A percentile compares a stretch with the other conserved stretches of the same genome.
These are phyloP conservation scores for Nestor notabilis DNA, from an alignment of 2,113 vertebrate species.

Conservation along the genomic window DNA sequence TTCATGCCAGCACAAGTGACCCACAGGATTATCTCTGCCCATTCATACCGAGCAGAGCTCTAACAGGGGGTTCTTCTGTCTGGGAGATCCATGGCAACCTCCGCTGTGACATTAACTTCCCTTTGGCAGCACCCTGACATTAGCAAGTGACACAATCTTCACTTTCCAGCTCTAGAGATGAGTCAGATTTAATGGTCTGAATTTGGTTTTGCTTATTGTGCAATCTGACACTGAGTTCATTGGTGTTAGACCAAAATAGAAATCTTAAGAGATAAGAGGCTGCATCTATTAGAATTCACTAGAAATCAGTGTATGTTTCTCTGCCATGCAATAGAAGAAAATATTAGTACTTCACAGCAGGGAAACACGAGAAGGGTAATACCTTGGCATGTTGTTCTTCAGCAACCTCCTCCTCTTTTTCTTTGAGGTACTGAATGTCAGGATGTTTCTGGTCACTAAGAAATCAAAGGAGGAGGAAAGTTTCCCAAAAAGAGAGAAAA, in stretches of 20 bases:
- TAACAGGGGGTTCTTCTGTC: background rate
- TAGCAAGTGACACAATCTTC: background rate
- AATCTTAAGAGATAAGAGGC: background rate
- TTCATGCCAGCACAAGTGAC: background rate
- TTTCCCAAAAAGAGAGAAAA: background rate
- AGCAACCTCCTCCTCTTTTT: conserved; percentile 77
- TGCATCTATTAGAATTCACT: background rate
- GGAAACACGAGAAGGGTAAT: background rate
- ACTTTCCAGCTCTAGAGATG: background rate
- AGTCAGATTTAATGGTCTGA: background rate
- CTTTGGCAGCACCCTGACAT: background rate
- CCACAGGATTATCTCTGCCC: background rate
- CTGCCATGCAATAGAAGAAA: background rate
- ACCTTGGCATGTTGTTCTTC: conserved; percentile 86
- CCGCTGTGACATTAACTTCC: background rate
- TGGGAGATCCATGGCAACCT: background rate
- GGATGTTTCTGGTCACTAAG: conserved; percentile 52
- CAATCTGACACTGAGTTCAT: background rate
- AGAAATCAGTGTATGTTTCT: background rate
- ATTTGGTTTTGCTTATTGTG: background rate
- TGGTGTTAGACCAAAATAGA: background rate
- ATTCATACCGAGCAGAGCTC: background rate
- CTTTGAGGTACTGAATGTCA: conserved; percentile 52
- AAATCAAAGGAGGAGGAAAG: background rate
- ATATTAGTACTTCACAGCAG: background rate